Conservation (phyloP, 2,113 vertebrate species). For the Halcyon malimbica region DNA sequence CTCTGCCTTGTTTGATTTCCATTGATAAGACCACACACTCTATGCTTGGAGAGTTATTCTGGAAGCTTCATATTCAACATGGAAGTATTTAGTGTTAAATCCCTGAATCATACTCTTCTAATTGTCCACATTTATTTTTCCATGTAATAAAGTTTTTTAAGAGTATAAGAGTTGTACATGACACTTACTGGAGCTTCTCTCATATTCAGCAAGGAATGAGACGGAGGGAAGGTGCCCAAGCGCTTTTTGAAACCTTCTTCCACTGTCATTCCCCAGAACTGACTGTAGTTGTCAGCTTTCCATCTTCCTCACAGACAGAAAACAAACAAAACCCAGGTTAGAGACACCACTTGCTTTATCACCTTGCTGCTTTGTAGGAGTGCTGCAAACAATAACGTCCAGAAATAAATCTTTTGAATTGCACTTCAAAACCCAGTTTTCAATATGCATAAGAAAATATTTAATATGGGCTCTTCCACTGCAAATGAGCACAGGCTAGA, state of each 20-base stretch:
- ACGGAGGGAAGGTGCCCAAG: conserved; percentile 76
- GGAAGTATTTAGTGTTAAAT: neutral
- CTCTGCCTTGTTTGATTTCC: neutral
- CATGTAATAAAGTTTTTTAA: neutral
- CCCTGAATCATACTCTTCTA: neutral
- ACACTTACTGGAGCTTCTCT: conserved; percentile 69
- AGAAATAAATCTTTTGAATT: neutral
- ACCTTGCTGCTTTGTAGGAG: neutral
- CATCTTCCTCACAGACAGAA: conserved; percentile 70
- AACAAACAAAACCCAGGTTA: neutral
- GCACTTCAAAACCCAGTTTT: neutral
- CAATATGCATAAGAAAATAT: neutral
- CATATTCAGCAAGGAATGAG: conserved; percentile 72
- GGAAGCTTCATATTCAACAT: neutral
- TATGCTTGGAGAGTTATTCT: neutral
- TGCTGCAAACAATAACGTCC: neutral
- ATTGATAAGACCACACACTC: neutral
- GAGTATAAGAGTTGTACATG: neutral
- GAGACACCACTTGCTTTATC: neutral
- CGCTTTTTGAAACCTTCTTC: conserved; percentile 76
- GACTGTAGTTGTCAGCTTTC: conserved; percentile 79
- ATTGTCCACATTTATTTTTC: neutral
- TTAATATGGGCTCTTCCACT: neutral
- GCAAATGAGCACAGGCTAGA: neutral
- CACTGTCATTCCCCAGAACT: conserved; percentile 80